phyloP scores from a whole-genome alignment of 1,140 invertebrate species.

The Drosophila nigromelanica region DNA sequence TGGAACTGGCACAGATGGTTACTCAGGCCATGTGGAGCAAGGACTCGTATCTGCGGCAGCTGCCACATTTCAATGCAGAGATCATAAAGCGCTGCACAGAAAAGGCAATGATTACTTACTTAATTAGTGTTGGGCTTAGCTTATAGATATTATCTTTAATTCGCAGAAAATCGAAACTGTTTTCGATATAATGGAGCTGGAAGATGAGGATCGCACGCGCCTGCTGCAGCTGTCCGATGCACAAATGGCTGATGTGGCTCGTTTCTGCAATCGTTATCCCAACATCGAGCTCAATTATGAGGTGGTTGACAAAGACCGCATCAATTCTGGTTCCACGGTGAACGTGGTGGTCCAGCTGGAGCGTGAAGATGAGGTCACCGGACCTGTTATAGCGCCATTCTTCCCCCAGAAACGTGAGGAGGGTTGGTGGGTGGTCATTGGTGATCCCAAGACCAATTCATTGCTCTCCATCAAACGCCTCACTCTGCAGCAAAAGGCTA shows the following conservation, averaged over 20 bases:
- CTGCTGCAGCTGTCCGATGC: slow-evolving; percentile 92
- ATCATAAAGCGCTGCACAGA: slow-evolving; percentile 96
- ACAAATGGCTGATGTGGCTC: slow-evolving; percentile 98
- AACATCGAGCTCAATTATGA: slow-evolving; percentile 99
- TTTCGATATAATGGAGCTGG: slow-evolving; percentile 99
- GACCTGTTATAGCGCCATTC: slow-evolving; percentile 98
- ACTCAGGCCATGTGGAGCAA: slow-evolving; percentile 99
- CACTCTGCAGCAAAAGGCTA: slow-evolving; percentile 96
- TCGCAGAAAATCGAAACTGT: slow-evolving; percentile 94
- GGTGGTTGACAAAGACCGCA: slow-evolving; percentile 92
- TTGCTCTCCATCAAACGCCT: slow-evolving; percentile 98
- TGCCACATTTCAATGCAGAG: slow-evolving; percentile 97
- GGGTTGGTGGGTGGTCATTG: slow-evolving; percentile 99
- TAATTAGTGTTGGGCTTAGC: not conserved
- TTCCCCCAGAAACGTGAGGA: slow-evolving; percentile 99
- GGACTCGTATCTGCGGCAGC: slow-evolving; percentile 98
- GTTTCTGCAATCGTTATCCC: slow-evolving; percentile 99
- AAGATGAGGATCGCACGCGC: slow-evolving; percentile 95
- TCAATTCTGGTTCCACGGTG: slow-evolving; percentile 92
- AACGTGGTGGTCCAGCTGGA: slow-evolving; percentile 96
- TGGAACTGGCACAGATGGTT: slow-evolving; percentile 99
- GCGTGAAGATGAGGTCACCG: slow-evolving; percentile 97
- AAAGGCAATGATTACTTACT: slow-evolving; percentile 84
- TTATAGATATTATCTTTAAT: not conserved
- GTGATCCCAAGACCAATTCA: slow-evolving; percentile 97